Percentiles rank a stretch among this genome's conserved stretches.
phyloP scores from a whole-genome alignment of 2,888 invertebrate genomes.

The Ceraclea dissimilis region DNA sequence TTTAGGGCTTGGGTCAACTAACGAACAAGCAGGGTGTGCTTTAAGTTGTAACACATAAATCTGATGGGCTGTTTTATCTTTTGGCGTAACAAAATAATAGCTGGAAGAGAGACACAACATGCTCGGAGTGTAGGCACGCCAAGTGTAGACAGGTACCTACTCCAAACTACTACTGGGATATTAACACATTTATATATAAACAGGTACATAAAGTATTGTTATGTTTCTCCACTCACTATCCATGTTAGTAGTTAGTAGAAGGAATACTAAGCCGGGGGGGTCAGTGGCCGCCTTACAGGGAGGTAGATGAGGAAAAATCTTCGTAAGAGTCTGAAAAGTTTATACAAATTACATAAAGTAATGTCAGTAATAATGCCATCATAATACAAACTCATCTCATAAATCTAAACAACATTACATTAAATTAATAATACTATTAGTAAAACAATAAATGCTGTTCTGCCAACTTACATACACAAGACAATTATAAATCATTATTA shows the following conservation, averaged over 20 bases:
- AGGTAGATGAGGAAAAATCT: slow-evolving; percentile 65
- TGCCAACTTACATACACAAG: neutral
- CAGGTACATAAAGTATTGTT: slow-evolving; percentile 21
- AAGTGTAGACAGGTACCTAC: too few species aligned
- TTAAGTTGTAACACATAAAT: neutral
- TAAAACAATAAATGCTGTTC: neutral
- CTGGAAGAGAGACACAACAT: slow-evolving; percentile 4
- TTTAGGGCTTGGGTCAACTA: slow-evolving; percentile 14
- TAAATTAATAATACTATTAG: neutral
- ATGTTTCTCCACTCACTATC: slow-evolving; percentile 22
- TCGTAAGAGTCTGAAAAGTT: slow-evolving; percentile 61
- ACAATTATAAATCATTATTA: too few species aligned
- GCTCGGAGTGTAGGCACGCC: neutral
- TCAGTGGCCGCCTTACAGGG: slow-evolving; percentile 46
- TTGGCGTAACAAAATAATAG: neutral
- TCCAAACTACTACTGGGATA: neutral
- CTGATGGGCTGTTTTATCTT: neutral
- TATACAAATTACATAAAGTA: slow-evolving; percentile 16
- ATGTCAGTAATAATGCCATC: neutral
- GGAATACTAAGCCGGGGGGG: slow-evolving; percentile 17
- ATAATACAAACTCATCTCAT: neutral
- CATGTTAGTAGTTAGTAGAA: slow-evolving; percentile 21
- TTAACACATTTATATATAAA: slow-evolving; percentile 23
- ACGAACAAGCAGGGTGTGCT: slow-evolving; percentile 23
- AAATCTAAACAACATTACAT: neutral